phyloP scores from a whole-genome alignment of 2,113 vertebrate genomes.

The Gnathonemus longibarbis region DNA sequence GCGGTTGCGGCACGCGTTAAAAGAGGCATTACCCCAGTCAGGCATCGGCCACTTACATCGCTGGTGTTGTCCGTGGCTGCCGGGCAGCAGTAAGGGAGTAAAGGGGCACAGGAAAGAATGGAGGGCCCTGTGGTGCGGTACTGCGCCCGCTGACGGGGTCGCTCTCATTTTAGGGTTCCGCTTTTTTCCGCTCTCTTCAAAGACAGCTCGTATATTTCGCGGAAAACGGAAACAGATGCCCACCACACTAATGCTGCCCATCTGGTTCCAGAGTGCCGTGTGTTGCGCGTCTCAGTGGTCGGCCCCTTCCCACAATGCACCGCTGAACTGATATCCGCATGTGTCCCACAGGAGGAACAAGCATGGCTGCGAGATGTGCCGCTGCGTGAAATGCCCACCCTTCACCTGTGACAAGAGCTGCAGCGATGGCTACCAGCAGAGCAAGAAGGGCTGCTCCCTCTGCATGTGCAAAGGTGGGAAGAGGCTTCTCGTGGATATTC shows the following conservation, averaged over 20 bases:
- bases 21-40: neutral
- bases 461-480: constrained; percentile 65
- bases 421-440: constrained; percentile 57
- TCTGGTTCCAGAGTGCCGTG: constrained; percentile 33
- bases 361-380: constrained; percentile 72
- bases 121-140: neutral
- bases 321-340: neutral
- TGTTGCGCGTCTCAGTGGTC: neutral
- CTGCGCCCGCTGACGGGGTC: constrained; percentile 40
- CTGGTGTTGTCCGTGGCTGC: neutral
- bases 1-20: neutral
- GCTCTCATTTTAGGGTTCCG: constrained; percentile 39
- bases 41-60: neutral
- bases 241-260: constrained; percentile 39
- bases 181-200: constrained; percentile 59
- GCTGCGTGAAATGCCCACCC: constrained; percentile 66
- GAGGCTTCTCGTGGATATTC: neutral
- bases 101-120: neutral
- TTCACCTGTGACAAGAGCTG: constrained; percentile 69
- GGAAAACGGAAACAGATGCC: constrained; percentile 58
- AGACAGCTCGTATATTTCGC: constrained; percentile 43
- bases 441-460: constrained; percentile 65
- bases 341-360: constrained; percentile 62
- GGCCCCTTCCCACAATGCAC: neutral
- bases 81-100: neutral